Base-by-base conservation (phyloP, 2,888 invertebrate genomes). In the Mythimna ferrago region DNA sequence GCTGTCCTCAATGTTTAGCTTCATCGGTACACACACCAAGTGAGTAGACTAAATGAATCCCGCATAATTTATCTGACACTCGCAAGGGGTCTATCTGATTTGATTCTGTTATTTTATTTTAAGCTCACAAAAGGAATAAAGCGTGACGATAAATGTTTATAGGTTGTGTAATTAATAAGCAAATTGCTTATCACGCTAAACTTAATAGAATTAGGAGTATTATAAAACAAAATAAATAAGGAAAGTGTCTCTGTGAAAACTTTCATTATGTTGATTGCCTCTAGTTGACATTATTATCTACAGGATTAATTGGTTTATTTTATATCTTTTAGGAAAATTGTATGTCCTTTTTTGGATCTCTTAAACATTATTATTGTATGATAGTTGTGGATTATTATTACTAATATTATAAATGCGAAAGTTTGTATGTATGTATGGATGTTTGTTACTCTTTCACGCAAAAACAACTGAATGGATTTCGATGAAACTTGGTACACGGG, bases 1-100 rank as follows among this genome's bases (percentile, higher is more conserved):
- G 90, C 87, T 89, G 88, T 86, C 85, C 86, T 89, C 85, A 84
- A 87, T 87, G 82, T 89, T 85, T 86, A 80, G 76, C 74, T 82
- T 69, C 68, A 70, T 78, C 10, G 65, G 73, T 74, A 78, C 71
- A 77, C 71, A 76, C 78, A 70, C 68, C 67, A 71, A 79, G 21
- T 61, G 66, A 73, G 62, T 48, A 35, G 53, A 71, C 71, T 71
- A 56, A 84, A 69, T 73, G 14, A 73, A 84, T 73, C 21, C 62
- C 61, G 78, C 66, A 71, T 72, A 76, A 71, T 70, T 85, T 73
- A 67, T 71, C 19, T 61, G 53, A 53, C 51, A 56, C 38, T 60
- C 44, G 32, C 38, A 67, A 73, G 61, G 11, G 19, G 58, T 51
- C 35, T 62, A 66, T 66, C 72, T 54, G 62, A 68, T 72, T 69